These are phyloP conservation scores for Benitochromis conjunctus DNA, from an alignment of 2,113 vertebrate species.

Conservation along the genomic window DNA sequence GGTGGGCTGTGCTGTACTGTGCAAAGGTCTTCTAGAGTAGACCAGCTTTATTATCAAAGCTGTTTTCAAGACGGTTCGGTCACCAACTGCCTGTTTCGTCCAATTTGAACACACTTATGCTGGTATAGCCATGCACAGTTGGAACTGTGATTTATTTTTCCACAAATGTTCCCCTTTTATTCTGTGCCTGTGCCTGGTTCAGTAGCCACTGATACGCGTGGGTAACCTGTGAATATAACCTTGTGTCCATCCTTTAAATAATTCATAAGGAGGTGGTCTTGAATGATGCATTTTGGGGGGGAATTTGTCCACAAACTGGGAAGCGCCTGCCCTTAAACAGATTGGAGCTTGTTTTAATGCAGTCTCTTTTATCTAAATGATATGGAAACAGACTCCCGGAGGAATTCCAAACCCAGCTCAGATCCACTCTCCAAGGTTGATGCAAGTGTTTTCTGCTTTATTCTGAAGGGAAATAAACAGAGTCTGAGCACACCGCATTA, in stretches of 20 bases:
- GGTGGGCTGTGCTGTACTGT: neutral
- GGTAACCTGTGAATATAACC: conserved; percentile 29
- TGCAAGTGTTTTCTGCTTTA: neutral
- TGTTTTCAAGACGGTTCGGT: neutral
- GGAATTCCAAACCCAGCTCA: conserved; percentile 12
- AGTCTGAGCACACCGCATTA: neutral
- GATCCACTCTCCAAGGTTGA: neutral
- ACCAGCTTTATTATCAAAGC: neutral
- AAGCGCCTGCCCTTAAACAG: conserved; percentile 6
- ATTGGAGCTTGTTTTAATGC: conserved; percentile 29
- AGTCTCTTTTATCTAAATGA: conserved; percentile 38
- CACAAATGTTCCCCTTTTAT: conserved; percentile 24
- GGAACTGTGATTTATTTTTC: conserved; percentile 34
- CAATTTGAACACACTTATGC: neutral
- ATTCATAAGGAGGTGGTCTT: conserved; percentile 20
- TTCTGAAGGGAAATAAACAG: conserved; percentile 13
- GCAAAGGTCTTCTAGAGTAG: neutral
- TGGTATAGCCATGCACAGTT: neutral
- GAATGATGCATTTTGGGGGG: neutral
- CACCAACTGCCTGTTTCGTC: neutral
- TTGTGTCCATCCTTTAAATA: conserved; percentile 31
- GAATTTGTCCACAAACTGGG: neutral
- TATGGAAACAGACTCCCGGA: conserved; percentile 27
- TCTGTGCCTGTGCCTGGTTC: conserved; percentile 31
- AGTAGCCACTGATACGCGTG: conserved; percentile 27